These are phyloP conservation scores for Schizopygopsis pylzovi DNA, from an alignment of 2,797 vertebrate species.

Conservation along the genomic window DNA sequence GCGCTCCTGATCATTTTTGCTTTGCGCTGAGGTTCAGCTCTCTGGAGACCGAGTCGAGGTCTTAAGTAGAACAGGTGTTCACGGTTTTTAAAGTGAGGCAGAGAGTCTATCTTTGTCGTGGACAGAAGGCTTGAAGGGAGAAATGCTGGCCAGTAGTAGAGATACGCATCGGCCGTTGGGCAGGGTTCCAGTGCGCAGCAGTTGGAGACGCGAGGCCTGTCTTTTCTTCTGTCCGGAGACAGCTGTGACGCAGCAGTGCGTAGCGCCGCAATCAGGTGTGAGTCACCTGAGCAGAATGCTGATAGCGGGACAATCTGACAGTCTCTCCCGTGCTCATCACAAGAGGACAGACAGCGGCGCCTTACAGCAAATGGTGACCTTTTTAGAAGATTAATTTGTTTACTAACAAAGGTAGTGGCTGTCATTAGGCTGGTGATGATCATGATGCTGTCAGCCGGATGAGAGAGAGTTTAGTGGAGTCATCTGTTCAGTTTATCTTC, in stretches of 20 bases:
- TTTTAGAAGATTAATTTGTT: conserved; percentile 96
- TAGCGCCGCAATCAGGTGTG: conserved; percentile 85
- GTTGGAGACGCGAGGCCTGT: conserved; percentile 76
- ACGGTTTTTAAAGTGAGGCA: conserved; percentile 55
- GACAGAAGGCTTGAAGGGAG: conserved; percentile 80
- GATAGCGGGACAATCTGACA: conserved; percentile 78
- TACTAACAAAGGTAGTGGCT: conserved; percentile 82
- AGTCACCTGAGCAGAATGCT: conserved; percentile 81
- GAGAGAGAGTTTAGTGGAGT: conserved; percentile 80
- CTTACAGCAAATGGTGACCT: conserved; percentile 90
- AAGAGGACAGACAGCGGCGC: conserved; percentile 74
- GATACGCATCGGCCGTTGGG: conserved; percentile 70
- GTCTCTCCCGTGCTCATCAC: conserved; percentile 77
- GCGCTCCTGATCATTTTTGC: conserved; percentile 10
- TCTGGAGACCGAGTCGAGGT: not conserved
- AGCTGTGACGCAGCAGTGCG: conserved; percentile 91
- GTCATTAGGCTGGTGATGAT: conserved; percentile 87
- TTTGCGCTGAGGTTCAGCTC: conserved; percentile 28
- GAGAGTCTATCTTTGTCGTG: conserved; percentile 60
- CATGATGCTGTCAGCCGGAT: conserved; percentile 76
- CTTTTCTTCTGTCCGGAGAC: conserved; percentile 86
- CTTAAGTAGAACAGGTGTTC: conserved; percentile 50
- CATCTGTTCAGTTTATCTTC: conserved; percentile 80
- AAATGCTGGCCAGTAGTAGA: conserved; percentile 80
- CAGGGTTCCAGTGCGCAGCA: conserved; percentile 83